phyloP scores from a whole-genome alignment of 2,888 invertebrate species.

The Lithophane semibrunnea region DNA sequence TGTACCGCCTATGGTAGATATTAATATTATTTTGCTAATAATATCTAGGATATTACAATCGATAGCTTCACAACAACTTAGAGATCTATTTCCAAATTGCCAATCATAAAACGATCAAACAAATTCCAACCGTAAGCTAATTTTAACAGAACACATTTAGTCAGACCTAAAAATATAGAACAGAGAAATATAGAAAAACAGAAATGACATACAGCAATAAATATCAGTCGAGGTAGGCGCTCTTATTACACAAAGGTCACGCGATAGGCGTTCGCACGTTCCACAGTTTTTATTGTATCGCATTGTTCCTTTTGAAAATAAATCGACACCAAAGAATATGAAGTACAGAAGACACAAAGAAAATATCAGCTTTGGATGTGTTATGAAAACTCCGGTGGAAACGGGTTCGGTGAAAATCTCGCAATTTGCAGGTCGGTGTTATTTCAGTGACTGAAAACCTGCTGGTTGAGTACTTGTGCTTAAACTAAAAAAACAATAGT shows the following conservation, averaged over 20 bases:
- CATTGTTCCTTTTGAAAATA: slow-evolving; percentile 71
- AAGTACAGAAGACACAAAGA: slow-evolving; percentile 26
- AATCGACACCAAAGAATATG: slow-evolving; percentile 58
- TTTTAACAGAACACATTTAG: neutral
- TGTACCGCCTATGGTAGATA: neutral
- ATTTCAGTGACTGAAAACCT: slow-evolving; percentile 7
- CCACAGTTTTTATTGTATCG: slow-evolving; percentile 70
- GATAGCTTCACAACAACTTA: neutral
- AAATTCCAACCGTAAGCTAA: neutral
- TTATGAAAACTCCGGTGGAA: neutral
- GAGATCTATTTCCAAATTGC: neutral
- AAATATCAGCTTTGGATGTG: slow-evolving; percentile 48
- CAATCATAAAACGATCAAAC: neutral
- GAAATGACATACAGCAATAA: slow-evolving; percentile 57
- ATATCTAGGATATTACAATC: neutral
- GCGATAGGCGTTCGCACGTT: slow-evolving; percentile 67
- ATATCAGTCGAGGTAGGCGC: slow-evolving; percentile 51
- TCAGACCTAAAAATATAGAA: neutral
- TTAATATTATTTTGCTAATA: slow-evolving; percentile 8
- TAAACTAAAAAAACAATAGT: neutral
- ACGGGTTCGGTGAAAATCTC: neutral
- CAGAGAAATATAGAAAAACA: slow-evolving; percentile 33
- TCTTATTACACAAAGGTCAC: slow-evolving; percentile 67
- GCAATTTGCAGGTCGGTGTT: neutral
- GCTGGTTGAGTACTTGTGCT: neutral